Evolutionary conservation across 2,797 vertebrate genomes (phyloP).

Genomic region (Sciaenops ocellatus): DNA sequence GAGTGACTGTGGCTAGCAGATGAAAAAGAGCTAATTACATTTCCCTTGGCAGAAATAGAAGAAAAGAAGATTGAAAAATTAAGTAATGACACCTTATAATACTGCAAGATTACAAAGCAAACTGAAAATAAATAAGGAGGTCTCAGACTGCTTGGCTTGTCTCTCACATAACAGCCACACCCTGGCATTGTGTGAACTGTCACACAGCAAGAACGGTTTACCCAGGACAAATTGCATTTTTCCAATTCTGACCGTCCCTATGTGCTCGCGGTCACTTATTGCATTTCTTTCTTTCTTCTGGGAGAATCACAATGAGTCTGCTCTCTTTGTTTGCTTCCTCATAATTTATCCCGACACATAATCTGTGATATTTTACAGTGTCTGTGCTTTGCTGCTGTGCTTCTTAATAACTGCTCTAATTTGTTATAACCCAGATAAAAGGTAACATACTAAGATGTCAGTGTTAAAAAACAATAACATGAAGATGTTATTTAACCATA

Average conservation of each 20-base stretch:
- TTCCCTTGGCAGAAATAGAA: slow-evolving; percentile 38
- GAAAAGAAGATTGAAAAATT: slow-evolving; percentile 29
- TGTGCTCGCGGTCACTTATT: slow-evolving; percentile 50
- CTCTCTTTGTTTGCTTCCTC: slow-evolving; percentile 24
- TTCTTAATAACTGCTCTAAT: slow-evolving; percentile 51
- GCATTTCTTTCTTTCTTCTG: slow-evolving; percentile 41
- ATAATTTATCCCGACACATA: slow-evolving; percentile 43
- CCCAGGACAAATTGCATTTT: slow-evolving; percentile 58
- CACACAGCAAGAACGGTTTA: slow-evolving; percentile 24
- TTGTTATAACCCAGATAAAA: slow-evolving; percentile 44
- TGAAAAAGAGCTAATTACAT: slow-evolving; percentile 63
- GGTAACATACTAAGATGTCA: slow-evolving; percentile 35
- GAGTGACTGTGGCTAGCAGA: slow-evolving; percentile 34
- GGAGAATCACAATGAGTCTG: slow-evolving; percentile 24
- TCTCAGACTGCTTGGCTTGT: not conserved
- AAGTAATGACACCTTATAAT: slow-evolving; percentile 30
- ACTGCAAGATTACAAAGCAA: slow-evolving; percentile 3
- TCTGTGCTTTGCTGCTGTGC: slow-evolving; percentile 12
- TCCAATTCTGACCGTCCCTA: slow-evolving; percentile 37
- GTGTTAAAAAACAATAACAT: slow-evolving; percentile 39
- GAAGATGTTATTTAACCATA: slow-evolving; percentile 20
- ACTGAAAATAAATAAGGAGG: not conserved
- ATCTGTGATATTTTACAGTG: slow-evolving; percentile 5
- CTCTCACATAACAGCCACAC: not conserved
- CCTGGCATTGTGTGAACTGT: slow-evolving; percentile 19